phyloP scores from a whole-genome alignment of 1,140 invertebrate species.

The Camponotus floridanus region DNA sequence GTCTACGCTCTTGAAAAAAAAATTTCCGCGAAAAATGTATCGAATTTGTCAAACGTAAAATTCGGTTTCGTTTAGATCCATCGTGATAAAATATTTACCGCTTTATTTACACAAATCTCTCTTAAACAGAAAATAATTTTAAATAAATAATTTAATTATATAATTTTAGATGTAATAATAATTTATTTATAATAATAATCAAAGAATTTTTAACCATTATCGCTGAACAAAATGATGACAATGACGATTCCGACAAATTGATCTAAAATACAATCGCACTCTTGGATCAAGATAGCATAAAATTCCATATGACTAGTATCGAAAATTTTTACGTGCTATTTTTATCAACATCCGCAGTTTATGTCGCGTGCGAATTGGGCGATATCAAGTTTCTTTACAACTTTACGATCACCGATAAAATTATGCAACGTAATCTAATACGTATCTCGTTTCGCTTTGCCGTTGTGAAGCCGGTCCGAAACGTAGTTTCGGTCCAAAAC shows the following conservation, averaged over 20 bases:
- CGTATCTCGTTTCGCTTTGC: conserved; percentile 79
- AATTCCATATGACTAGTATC: background rate
- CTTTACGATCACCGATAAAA: conserved; percentile 82
- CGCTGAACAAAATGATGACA: background rate
- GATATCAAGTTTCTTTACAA: conserved; percentile 78
- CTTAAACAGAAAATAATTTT: background rate
- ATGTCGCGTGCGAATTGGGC: conserved; percentile 65
- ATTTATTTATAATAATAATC: no score
- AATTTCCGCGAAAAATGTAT: background rate
- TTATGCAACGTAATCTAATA: conserved; percentile 84
- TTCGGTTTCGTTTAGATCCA: background rate
- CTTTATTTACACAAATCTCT: background rate
- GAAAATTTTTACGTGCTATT: conserved; percentile 36
- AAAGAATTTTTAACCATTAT: background rate
- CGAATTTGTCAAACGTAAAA: conserved; percentile 13
- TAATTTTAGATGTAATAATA: no score
- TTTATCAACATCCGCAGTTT: conserved; percentile 66
- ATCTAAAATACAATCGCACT: background rate
- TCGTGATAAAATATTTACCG: conserved; percentile 13
- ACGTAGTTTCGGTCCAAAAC: conserved; percentile 68
- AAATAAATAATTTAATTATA: background rate
- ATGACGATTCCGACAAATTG: background rate
- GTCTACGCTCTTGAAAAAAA: background rate
- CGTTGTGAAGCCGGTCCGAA: conserved; percentile 62
- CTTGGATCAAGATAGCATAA: conserved; percentile 4